These are phyloP conservation scores for Episyrphus balteatus DNA, from an alignment of 1,140 invertebrate species.

Conservation along the genomic window DNA sequence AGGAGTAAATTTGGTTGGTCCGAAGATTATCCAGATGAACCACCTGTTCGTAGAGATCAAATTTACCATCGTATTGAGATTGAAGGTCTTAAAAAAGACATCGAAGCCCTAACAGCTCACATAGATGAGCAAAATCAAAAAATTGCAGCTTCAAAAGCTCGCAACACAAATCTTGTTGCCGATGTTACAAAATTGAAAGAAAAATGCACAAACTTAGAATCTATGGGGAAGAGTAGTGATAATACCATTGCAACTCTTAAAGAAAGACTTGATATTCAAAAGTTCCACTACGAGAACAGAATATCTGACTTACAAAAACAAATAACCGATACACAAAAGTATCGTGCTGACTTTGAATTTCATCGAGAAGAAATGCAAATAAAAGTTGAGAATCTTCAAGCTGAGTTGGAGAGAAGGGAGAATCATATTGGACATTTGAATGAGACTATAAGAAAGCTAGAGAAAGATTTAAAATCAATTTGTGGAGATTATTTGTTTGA, in stretches of 20 bases:
- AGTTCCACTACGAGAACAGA: slow-evolving; percentile 21
- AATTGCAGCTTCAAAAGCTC: slow-evolving; percentile 24
- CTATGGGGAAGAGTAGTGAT: slow-evolving; percentile 23
- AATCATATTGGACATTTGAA: slow-evolving; percentile 10
- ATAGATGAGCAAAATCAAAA: slow-evolving; percentile 35
- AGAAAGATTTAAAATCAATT: slow-evolving; percentile 25
- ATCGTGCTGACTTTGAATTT: slow-evolving; percentile 13
- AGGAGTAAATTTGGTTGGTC: slow-evolving; percentile 18
- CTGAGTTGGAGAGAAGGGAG: slow-evolving; percentile 14
- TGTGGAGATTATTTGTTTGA: slow-evolving; percentile 31
- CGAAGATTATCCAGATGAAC: slow-evolving; percentile 24
- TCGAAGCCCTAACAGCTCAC: slow-evolving; percentile 37
- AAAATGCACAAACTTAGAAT: slow-evolving; percentile 17
- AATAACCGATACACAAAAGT: slow-evolving; percentile 26
- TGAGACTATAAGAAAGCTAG: slow-evolving; percentile 18
- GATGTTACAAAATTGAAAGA: slow-evolving; percentile 23
- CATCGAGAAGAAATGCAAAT: slow-evolving; percentile 20
- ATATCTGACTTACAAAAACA: slow-evolving; percentile 44
- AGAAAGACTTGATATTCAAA: slow-evolving; percentile 21
- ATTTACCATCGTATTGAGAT: slow-evolving; percentile 40
- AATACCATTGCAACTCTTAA: slow-evolving; percentile 18
- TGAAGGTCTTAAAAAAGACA: slow-evolving; percentile 45
- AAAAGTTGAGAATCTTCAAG: slow-evolving; percentile 21
- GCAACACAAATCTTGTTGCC: slow-evolving; percentile 31
- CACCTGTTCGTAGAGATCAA: slow-evolving; percentile 26